Evolutionary conservation across 2,888 invertebrate species (phyloP), one percentile per base, ranked within the genome.

Genomic region (Cheilosia variabilis): DNA sequence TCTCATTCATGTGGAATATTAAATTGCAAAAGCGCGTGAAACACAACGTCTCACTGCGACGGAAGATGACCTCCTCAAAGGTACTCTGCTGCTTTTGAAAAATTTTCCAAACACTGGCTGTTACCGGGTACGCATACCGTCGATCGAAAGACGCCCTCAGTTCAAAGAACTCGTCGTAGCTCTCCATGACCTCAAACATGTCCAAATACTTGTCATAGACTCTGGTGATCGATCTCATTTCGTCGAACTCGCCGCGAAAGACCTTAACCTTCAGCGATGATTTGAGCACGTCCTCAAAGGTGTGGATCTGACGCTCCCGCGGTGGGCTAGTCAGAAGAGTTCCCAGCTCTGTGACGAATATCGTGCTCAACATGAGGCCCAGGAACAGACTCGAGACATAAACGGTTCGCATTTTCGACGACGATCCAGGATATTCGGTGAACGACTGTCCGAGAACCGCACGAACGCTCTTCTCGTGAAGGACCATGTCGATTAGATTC

Each of bases 391-490:
- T 57, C 19, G 31, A 17, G 3, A 63, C 4, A 19, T 55, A 65
- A 1, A 65, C n/a, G 0, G n/a, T 10, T 6, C 73, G 73, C 19
- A 65, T 24, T 55, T 63, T 73, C 47, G 45, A 27, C 1, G 73
- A 73, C 13, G 47, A 47, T 0, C 9, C 10, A 0, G 9, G 15
- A 6, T 19, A 17, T n/a, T 17, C 55, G 13, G 0, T 15, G 9
- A 63, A 34, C n/a, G 73, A 47, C 24, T 73, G 73, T 2, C 57
- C 63, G 5, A 73, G 17, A 10, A 57, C 4, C 2, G 65, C 45
- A 4, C 75, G 75, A 34, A 75, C 13, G 27, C 47, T 27, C 10
- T 63, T 34, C 15, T 47, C 55, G 5, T 34, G 43, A 13, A 72
- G 17, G 10, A 72, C 2, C n/a, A 52, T 31, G 0, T 31, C n/a